A percentile compares a stretch with the other conserved stretches of the same genome.
phyloP scores from a whole-genome alignment of 2,113 vertebrate species.

The Thalassarche chlororhynchos region DNA sequence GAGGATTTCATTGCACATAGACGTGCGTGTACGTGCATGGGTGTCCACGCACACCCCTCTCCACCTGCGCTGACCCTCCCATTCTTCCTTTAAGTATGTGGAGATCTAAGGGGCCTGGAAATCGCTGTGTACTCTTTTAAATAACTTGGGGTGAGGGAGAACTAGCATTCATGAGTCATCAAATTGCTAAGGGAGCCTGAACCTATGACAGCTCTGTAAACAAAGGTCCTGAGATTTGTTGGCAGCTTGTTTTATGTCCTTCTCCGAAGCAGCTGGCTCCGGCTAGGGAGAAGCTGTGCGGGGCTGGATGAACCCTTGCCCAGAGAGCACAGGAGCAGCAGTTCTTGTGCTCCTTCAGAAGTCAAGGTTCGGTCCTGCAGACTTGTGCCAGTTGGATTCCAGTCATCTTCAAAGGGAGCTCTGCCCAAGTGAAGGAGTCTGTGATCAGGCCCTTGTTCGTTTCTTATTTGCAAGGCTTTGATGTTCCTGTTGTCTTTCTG shows the following conservation, averaged over 20 bases:
- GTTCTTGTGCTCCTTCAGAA: neutral
- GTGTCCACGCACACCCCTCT: neutral
- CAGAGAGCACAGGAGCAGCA: neutral
- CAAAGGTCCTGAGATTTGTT: neutral
- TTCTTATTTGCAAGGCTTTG: slow-evolving; percentile 44
- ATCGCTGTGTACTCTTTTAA: neutral
- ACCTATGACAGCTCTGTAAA: neutral
- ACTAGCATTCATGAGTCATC: neutral
- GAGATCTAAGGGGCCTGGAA: neutral
- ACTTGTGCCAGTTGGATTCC: neutral
- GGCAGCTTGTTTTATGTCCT: neutral
- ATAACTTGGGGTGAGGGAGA: neutral
- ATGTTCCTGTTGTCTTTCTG: slow-evolving; percentile 8
- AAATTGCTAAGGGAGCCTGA: neutral
- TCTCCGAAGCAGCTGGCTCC: neutral
- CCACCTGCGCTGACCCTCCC: neutral
- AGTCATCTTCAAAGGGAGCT: neutral
- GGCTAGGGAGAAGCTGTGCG: neutral
- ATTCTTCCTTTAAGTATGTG: neutral
- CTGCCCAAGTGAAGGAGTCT: neutral
- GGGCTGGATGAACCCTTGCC: neutral
- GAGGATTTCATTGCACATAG: neutral
- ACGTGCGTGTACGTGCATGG: fast-evolving
- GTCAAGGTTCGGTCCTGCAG: neutral
- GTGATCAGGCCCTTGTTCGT: slow-evolving; percentile 18